Percentiles rank a stretch among this genome's conserved stretches.
These are phyloP conservation scores for Channallabes apus DNA, from an alignment of 2,797 vertebrate species.

Conservation along the genomic window DNA sequence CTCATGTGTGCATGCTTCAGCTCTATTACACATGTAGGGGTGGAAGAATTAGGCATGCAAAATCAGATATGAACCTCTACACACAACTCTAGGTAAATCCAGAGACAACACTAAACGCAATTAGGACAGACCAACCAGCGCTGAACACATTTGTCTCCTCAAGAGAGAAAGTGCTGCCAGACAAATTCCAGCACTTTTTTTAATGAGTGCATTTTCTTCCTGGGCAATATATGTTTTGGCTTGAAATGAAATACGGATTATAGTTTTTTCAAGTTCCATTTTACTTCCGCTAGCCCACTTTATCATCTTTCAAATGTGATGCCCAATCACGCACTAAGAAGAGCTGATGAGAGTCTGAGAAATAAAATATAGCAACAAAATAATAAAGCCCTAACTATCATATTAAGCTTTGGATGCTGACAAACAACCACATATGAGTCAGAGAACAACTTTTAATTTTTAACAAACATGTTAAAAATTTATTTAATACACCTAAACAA, in stretches of 20 bases:
- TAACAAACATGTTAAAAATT: too few relatives aligned
- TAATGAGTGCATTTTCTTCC: constrained; percentile 11
- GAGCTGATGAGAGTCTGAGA: neutral
- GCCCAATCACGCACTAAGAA: neutral
- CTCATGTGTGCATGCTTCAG: neutral
- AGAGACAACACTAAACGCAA: constrained; percentile 1
- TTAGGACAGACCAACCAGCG: constrained; percentile 14
- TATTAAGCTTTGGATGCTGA: neutral
- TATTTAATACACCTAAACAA: too few relatives aligned
- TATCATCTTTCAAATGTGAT: neutral
- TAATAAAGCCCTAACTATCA: neutral
- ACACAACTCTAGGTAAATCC: neutral
- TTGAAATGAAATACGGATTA: constrained; percentile 13
- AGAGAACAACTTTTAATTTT: neutral
- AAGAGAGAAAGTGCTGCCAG: constrained; percentile 5
- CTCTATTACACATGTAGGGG: constrained; percentile 16
- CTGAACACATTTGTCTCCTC: constrained; percentile 21
- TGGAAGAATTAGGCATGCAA: constrained; percentile 18
- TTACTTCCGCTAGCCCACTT: neutral
- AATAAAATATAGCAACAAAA: neutral
- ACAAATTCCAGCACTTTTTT: neutral
- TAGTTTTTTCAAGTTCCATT: constrained; percentile 4
- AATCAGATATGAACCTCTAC: constrained; percentile 11
- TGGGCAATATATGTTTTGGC: constrained; percentile 12
- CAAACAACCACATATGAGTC: neutral